phyloP scores from a whole-genome alignment of 1,140 invertebrate species.

The Helicorthomorpha holstii region DNA sequence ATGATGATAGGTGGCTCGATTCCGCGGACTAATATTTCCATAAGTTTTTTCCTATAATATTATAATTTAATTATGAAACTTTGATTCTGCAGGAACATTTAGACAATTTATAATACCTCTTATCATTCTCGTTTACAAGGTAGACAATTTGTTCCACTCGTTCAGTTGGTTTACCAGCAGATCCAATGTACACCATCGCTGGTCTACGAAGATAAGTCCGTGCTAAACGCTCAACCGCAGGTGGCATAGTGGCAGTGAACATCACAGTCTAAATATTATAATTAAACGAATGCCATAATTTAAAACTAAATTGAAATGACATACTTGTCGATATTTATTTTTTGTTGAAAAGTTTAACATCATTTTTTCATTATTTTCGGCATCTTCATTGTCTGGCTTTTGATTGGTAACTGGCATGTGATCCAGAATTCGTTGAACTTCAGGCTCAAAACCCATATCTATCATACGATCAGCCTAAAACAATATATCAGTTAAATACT shows the following conservation, averaged over 20 bases:
- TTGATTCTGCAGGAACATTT: background rate
- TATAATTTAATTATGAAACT: background rate
- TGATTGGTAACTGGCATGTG: slow-evolving; percentile 97
- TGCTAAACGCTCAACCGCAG: slow-evolving; percentile 89
- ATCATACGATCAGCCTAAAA: slow-evolving; percentile 86
- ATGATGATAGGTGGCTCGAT: slow-evolving; percentile 96
- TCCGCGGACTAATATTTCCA: slow-evolving; percentile 40
- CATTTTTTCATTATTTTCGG: slow-evolving; percentile 82
- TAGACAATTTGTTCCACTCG: slow-evolving; percentile 94
- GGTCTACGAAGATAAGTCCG: slow-evolving; percentile 86
- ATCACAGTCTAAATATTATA: slow-evolving; percentile 72
- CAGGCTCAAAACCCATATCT: slow-evolving; percentile 97
- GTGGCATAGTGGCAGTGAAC: slow-evolving; percentile 99
- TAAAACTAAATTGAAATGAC: background rate
- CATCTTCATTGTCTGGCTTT: slow-evolving; percentile 96
- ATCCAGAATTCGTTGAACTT: slow-evolving; percentile 91
- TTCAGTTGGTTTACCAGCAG: slow-evolving; percentile 95
- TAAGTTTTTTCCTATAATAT: slow-evolving; percentile 31
- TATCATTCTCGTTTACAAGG: slow-evolving; percentile 86
- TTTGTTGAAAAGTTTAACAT: slow-evolving; percentile 91
- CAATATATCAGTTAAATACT: background rate
- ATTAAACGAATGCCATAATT: slow-evolving; percentile 1
- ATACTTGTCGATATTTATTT: slow-evolving; percentile 84
- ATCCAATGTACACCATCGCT: slow-evolving; percentile 95
- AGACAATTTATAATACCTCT: slow-evolving; percentile 33